These are phyloP conservation scores for Dicerorhinus sumatrensis DNA, from an alignment of 2,113 vertebrate species.

Conservation along the genomic window DNA sequence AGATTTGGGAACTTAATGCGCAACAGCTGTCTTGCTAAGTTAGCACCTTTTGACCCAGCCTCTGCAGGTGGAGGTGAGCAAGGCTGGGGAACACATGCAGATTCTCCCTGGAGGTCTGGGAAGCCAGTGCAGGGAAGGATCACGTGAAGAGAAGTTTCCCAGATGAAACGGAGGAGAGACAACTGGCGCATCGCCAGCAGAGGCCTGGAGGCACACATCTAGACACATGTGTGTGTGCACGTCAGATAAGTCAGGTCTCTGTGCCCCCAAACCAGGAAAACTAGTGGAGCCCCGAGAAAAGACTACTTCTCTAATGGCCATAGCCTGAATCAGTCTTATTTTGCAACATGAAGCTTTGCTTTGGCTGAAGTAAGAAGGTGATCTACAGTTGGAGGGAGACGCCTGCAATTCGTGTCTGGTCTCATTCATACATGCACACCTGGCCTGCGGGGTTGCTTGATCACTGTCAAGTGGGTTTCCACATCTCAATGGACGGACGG, in stretches of 20 bases:
- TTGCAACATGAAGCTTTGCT: neutral
- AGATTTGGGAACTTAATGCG: neutral
- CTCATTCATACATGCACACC: too few relatives aligned
- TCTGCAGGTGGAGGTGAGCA: neutral
- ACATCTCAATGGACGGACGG: neutral
- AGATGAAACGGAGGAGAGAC: neutral
- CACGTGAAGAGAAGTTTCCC: neutral
- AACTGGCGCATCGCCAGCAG: neutral
- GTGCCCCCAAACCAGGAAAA: neutral
- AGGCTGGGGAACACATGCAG: neutral
- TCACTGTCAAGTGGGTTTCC: neutral
- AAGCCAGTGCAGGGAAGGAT: neutral
- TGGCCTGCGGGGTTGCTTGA: too few relatives aligned
- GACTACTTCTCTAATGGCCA: neutral
- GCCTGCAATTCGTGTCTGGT: too few relatives aligned
- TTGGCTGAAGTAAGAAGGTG: too few relatives aligned
- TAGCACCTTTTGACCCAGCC: neutral
- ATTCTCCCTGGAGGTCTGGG: neutral
- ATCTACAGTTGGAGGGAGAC: neutral
- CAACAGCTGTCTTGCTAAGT: too few relatives aligned
- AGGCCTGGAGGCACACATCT: neutral
- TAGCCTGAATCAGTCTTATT: neutral
- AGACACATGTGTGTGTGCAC: too few relatives aligned
- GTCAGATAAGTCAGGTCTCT: neutral
- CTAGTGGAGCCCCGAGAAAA: neutral